Evolutionary conservation across 1,140 invertebrate species (phyloP), one percentile per base, ranked within the genome.

Genomic region (fruit fly (Drosophila melanogaster)): DNA sequence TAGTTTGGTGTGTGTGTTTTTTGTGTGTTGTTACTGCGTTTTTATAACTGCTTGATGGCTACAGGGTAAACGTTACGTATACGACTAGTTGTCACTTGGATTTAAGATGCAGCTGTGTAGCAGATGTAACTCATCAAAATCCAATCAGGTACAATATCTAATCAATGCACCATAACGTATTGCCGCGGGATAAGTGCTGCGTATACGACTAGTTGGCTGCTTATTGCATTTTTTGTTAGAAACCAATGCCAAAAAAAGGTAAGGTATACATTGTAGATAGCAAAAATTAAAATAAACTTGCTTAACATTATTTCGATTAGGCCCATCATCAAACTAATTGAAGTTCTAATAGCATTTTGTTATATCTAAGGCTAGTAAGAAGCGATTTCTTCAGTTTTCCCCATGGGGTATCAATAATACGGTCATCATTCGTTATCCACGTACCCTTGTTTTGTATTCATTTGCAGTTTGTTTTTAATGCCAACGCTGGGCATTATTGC

Each of bases 401-500:
- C 0, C 15, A 49, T 12, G 35, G 35, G 67, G 67, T 69, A 70
- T 38, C 26, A 35, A 4, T 35, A 35, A 55, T 17, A 22, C 41
- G 62, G 30, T 17, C 46, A n/a, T 33, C 17, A 14, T 14, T 3
- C 6, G 0, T 2, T 2, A 3, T 2, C 0, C 30, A 12, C 0
- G 6, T 6, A 12, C 12, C 35, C 30, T 37, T 59, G 66, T 72
- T 53, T 54, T 58, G 46, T 73, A 73, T 64, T 61, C 54, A 67
- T 64, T 62, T 70, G 17, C 56, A 40, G 61, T 50, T 59, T 56
- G 59, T 50, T 81, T 80, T 85, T 80, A 86, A 81, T 78, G 78
- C 69, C 66, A 81, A 75, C 71, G 57, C 50, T 67, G 70, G 43
- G 83, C 70, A 86, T 76, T 87, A 83, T 86, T 87, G 78, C 78